Base-by-base conservation (phyloP, 2,797 vertebrate species). In the Tapera naevia region DNA sequence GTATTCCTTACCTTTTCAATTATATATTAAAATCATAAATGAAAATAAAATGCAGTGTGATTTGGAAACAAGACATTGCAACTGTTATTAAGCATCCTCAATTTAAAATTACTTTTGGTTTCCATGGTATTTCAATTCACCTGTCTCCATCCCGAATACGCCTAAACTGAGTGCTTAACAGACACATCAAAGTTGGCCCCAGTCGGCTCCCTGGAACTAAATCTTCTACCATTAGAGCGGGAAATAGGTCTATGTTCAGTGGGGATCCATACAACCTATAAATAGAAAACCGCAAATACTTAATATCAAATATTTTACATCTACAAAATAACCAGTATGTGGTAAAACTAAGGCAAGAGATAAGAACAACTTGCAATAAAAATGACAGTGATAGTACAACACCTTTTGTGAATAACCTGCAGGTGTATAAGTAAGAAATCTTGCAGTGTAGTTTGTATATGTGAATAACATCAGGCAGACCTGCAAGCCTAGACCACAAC, bases 151-250 rank as follows among this genome's bases (percentile, higher is more conserved):
- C 98, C 50, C 99, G 98, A 57, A 99, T 95, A 3, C 98, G 98
- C 93, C 98, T 98, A 93, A 99, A 99, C 94, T 99, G 99, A 19
- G 98, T 96, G 54, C 97, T 97, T 72, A 99, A 98, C 82, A 99
- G 97, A 94, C 99, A 99, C 99, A 99, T 99, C 75, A 99, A 97
- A 11, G 99, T 99, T 33, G 99, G 99, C 11, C 99, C 99, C 93
- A 99, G 79, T 56, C 99, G 98, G 94, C 99, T 99, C 51, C 99
- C 99, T 2, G 99, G 99, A 67, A 99, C 98, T 92, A 99, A 96
- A 87, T 99, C 99, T 96, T 99, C 99, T 64, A 98, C 98, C 99
- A 99, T 98, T 80, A 99, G 97, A n/a, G 99, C 99, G 3, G 99
- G 99, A 96, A 99, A 99, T 24, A 99, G 93, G 97, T 99, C 99